These are phyloP conservation scores for human (Homo sapiens) DNA, from an alignment of 2,113 vertebrate species.

Conservation along the genomic window DNA sequence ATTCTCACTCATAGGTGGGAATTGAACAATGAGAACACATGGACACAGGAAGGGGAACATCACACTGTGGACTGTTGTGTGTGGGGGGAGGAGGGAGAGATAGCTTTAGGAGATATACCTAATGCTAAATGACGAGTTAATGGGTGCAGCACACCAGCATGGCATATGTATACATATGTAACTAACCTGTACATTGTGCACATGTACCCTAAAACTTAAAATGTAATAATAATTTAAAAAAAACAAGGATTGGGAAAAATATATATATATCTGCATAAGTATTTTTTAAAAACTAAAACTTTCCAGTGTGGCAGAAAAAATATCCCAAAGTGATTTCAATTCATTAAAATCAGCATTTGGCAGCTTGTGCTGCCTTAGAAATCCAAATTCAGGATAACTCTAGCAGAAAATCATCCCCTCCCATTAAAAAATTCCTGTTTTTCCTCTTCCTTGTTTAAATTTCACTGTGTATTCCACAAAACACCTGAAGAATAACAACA, in stretches of 20 bases:
- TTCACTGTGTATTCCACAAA: not conserved
- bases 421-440: not conserved
- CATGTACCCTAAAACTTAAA: no score
- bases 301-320: not conserved
- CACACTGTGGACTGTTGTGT: no score
- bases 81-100: no score
- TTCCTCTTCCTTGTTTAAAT: not conserved
- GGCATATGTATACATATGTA: no score
- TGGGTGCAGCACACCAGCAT: no score
- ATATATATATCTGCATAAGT: not conserved
- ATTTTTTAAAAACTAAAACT: not conserved
- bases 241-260: not conserved
- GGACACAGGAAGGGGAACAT: no score
- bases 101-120: no score
- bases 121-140: no score
- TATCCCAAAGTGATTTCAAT: not conserved
- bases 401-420: not conserved
- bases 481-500: not conserved
- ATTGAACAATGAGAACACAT: no score
- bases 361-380: not conserved
- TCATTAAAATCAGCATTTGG: not conserved
- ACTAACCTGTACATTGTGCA: no score
- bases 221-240: no score
- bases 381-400: not conserved
- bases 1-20: no score